phyloP scores from a whole-genome alignment of 2,797 vertebrate species.

The Gallinago stenura region DNA sequence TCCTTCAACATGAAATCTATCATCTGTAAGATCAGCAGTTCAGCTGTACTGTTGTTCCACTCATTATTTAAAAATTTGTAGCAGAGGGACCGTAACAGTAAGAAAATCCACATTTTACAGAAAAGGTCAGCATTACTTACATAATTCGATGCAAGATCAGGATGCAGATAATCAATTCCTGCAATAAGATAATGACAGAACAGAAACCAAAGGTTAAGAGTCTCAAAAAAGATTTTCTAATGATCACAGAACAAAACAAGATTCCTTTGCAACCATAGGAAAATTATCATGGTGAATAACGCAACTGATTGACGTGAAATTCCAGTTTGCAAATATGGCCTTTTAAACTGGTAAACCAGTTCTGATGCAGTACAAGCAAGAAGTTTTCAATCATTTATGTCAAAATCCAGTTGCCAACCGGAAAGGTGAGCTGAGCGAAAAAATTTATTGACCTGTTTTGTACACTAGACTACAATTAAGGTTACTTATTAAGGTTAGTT shows the following conservation, averaged over 20 bases:
- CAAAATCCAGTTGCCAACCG: neutral
- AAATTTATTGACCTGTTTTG: neutral
- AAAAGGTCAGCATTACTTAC: conserved; percentile 86
- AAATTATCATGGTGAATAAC: neutral
- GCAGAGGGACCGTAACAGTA: neutral
- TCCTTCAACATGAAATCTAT: neutral
- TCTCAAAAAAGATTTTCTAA: neutral
- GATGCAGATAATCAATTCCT: conserved; percentile 99
- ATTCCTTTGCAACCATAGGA: neutral
- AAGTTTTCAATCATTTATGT: neutral
- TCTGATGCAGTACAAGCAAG: neutral
- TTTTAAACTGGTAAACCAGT: neutral
- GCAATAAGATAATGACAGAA: conserved; percentile 76
- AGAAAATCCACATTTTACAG: neutral
- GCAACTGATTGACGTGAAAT: neutral
- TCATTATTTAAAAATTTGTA: neutral
- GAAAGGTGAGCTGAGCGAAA: neutral
- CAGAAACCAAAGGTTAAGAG: conserved; percentile 61
- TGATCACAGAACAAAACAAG: neutral
- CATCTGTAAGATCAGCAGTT: neutral
- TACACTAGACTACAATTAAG: neutral
- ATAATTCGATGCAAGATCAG: conserved; percentile 96
- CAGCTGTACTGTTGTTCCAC: neutral
- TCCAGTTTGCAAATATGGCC: neutral
- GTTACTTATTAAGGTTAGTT: neutral